Evolutionary conservation across 2,113 vertebrate species (phyloP).

Genomic region (Talpa occidentalis): DNA sequence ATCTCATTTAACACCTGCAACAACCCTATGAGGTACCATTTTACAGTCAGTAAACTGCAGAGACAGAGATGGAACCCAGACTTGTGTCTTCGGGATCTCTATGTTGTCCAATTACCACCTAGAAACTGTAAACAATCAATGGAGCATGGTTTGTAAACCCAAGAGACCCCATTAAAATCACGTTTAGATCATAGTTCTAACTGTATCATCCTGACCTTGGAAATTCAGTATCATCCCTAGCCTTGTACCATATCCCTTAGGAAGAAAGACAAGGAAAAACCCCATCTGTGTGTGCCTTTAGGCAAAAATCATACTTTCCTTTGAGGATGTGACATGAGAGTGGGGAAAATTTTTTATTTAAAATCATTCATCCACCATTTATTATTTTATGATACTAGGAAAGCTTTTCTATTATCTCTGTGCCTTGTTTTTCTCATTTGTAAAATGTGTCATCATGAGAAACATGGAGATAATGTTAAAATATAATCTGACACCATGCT

Average conservation of each 20-base stretch:
- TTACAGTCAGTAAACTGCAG: background rate
- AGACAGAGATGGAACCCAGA: background rate
- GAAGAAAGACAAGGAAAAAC: background rate
- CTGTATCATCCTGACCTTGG: background rate
- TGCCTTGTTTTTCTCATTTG: background rate
- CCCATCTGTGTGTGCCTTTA: background rate
- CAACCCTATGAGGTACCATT: background rate
- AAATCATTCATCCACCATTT: background rate
- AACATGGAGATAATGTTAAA: background rate
- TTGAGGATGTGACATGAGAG: background rate
- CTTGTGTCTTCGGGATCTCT: background rate
- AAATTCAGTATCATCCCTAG: background rate
- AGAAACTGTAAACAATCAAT: background rate
- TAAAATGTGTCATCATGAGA: background rate
- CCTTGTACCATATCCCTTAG: background rate
- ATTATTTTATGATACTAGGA: background rate
- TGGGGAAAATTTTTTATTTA: constrained; percentile 43
- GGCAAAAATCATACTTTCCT: constrained; percentile 23
- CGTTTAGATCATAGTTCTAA: constrained; percentile 33
- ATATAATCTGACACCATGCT: background rate
- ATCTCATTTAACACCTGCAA: background rate
- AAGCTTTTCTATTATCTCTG: background rate
- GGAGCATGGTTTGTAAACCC: background rate
- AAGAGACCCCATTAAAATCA: constrained; percentile 17
- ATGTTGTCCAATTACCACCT: background rate